A percentile compares a stretch with the other conserved stretches of the same genome.
phyloP scores from a whole-genome alignment of 2,113 vertebrate species.

The Pontoporia blainvillei region DNA sequence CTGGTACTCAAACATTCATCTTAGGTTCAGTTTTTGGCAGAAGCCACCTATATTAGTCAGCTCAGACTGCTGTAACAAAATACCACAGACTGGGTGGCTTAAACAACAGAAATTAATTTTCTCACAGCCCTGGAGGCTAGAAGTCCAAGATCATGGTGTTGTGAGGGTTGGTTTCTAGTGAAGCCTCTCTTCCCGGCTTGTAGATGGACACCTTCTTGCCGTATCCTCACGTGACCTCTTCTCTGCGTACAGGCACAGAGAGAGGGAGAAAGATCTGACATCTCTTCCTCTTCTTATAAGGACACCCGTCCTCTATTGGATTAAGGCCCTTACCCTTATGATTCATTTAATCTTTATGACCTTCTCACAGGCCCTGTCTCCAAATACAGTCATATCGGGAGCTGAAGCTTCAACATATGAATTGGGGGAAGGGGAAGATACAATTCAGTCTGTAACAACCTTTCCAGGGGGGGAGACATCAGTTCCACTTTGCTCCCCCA shows the following conservation, averaged over 20 bases:
- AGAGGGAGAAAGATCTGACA: neutral
- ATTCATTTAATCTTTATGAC: neutral
- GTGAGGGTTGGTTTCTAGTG: neutral
- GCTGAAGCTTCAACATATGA: neutral
- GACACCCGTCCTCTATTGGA: neutral
- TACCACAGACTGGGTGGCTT: neutral
- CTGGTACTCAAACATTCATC: neutral
- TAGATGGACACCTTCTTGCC: neutral
- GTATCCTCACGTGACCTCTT: neutral
- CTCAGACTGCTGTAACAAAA: neutral
- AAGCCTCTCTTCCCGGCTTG: neutral
- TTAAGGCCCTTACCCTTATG: neutral
- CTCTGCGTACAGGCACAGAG: neutral
- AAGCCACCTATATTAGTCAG: neutral
- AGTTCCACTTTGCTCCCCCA: too few relatives aligned
- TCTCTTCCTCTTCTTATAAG: neutral
- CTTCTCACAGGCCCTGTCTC: neutral
- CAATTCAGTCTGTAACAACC: neutral
- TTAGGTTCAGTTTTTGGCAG: neutral
- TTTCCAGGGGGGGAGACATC: neutral
- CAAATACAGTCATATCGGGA: neutral
- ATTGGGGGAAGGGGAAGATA: neutral
- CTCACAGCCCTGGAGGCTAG: neutral
- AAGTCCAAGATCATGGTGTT: neutral
- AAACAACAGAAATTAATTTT: neutral